Conservation (phyloP, 1,140 invertebrate genomes). For the Drosophila gunungcola region DNA sequence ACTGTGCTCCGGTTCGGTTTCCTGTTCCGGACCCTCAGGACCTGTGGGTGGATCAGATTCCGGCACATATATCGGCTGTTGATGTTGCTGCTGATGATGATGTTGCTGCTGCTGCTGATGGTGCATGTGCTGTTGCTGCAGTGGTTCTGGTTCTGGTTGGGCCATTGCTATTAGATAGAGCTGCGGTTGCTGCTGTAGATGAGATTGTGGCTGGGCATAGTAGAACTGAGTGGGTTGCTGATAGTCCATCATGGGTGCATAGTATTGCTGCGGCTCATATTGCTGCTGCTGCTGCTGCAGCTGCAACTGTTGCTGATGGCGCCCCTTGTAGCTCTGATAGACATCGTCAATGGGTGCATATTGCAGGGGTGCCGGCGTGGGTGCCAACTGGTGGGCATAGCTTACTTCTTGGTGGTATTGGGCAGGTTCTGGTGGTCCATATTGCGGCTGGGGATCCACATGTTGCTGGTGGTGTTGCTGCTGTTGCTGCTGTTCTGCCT, state of each 20-base stretch:
- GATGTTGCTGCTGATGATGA: constrained; percentile 26
- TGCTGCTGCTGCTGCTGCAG: constrained; percentile 39
- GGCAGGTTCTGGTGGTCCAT: constrained; percentile 33
- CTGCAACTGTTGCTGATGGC: constrained; percentile 55
- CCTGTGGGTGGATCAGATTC: constrained; percentile 55
- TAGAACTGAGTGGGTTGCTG: constrained; percentile 61
- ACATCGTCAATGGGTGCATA: constrained; percentile 79
- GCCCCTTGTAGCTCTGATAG: constrained; percentile 77
- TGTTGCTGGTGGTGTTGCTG: constrained; percentile 55
- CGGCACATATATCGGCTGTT: constrained; percentile 72
- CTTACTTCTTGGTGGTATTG: constrained; percentile 62
- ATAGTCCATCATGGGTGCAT: constrained; percentile 37
- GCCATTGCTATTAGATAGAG: constrained; percentile 76
- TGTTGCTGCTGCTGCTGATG: constrained; percentile 19
- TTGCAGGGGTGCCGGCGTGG: constrained; percentile 55
- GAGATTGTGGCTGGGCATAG: constrained; percentile 61
- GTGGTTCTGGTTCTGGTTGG: constrained; percentile 26
- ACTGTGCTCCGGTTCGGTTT: constrained; percentile 27
- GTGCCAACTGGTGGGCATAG: constrained; percentile 67
- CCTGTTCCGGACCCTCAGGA: constrained; percentile 19
- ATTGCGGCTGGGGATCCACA: constrained; percentile 36
- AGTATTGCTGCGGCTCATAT: constrained; percentile 61
- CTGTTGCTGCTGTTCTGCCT: constrained; percentile 69
- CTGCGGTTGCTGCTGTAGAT: constrained; percentile 67
- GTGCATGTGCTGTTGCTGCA: constrained; percentile 26